These are phyloP conservation scores for Hemicordylus capensis DNA, from an alignment of 2,113 vertebrate species.

Conservation along the genomic window DNA sequence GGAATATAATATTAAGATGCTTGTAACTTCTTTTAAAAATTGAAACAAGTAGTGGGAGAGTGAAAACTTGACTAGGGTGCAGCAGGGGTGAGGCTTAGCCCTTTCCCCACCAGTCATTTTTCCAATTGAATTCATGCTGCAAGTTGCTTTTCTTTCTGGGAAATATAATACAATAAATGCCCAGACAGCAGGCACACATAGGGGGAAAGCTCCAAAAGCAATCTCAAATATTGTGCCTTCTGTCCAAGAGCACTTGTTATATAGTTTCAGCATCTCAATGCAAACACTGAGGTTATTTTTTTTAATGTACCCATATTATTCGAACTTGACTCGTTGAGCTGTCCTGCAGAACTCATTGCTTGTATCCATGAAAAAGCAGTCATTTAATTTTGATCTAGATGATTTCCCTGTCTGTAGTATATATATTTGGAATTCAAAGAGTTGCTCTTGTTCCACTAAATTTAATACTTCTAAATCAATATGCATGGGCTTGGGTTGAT, in stretches of 20 bases:
- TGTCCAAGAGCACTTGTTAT: not conserved
- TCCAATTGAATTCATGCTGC: not conserved
- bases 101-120: not conserved
- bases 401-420: not conserved
- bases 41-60: no score
- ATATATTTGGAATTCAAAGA: not conserved
- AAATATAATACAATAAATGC: not conserved
- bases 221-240: not conserved
- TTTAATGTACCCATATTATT: not conserved
- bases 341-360: not conserved
- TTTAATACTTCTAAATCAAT: not conserved
- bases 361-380: not conserved
- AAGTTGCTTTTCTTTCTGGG: not conserved
- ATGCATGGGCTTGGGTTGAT: not conserved
- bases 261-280: not conserved
- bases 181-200: not conserved
- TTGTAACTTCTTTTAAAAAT: not conserved
- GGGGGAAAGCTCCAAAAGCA: not conserved
- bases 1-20: not conserved
- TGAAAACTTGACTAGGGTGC: no score
- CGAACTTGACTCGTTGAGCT: not conserved
- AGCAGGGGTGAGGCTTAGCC: not conserved
- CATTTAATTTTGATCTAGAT: not conserved
- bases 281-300: not conserved
- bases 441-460: no score